Conservation (phyloP, 2,797 vertebrate species). For the Acanthornis magna region DNA sequence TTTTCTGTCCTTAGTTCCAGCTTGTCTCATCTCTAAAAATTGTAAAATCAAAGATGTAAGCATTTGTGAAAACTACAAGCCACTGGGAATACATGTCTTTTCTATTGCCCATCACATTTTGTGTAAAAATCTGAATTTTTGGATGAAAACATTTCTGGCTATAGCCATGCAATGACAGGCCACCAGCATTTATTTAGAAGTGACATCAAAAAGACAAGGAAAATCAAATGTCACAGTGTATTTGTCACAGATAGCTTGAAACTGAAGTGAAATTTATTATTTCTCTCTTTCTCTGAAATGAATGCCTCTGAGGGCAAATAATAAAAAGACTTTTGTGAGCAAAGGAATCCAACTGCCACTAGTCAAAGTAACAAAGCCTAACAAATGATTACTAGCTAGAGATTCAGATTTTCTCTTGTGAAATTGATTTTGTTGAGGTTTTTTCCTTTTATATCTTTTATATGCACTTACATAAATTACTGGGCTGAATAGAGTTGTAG, state of each 20-base stretch:
- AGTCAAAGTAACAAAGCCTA: constrained; percentile 33
- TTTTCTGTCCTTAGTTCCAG: not conserved
- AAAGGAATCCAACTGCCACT: not conserved
- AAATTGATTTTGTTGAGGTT: not conserved
- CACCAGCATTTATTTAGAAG: constrained; percentile 32
- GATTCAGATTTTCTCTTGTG: constrained; percentile 6
- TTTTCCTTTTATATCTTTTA: not conserved
- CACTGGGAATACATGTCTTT: constrained; percentile 24
- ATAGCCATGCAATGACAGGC: not conserved
- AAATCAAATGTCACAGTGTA: constrained; percentile 23
- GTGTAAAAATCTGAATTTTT: constrained; percentile 27
- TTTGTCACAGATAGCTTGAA: constrained; percentile 52
- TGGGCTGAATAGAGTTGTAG: not conserved
- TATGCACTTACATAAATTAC: not conserved
- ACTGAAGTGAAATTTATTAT: constrained; percentile 29
- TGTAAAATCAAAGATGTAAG: not conserved
- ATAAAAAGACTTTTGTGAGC: not conserved
- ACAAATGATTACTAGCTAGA: not conserved
- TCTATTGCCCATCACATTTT: not conserved
- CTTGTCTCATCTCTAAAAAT: not conserved
- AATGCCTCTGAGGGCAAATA: constrained; percentile 21
- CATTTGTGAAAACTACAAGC: constrained; percentile 38
- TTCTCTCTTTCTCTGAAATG: constrained; percentile 14
- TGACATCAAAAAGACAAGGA: constrained; percentile 45
- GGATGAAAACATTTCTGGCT: not conserved